phyloP scores from a whole-genome alignment of 1,140 invertebrate genomes.

The Hylyphantes graminicola region DNA sequence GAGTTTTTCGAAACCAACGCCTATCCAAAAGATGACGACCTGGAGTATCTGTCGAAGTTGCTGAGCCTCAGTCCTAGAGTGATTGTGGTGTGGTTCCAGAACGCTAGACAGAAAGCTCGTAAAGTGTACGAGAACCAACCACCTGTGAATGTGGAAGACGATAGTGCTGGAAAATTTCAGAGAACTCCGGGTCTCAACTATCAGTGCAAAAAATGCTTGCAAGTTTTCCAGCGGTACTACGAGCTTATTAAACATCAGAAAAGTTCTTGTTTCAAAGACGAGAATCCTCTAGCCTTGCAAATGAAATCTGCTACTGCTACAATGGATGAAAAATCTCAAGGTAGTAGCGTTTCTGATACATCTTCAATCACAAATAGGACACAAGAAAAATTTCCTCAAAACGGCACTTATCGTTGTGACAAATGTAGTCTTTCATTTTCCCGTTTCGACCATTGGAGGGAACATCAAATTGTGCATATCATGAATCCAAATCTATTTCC shows the following conservation, averaged over 20 bases:
- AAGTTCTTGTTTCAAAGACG: slow-evolving; percentile 93
- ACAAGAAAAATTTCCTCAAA: slow-evolving; percentile 60
- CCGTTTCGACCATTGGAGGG: slow-evolving; percentile 89
- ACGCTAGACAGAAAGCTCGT: slow-evolving; percentile 94
- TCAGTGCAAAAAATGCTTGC: slow-evolving; percentile 97
- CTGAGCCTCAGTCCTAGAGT: slow-evolving; percentile 92
- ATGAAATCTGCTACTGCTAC: slow-evolving; percentile 62
- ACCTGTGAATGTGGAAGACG: slow-evolving; percentile 68
- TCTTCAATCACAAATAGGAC: slow-evolving; percentile 49
- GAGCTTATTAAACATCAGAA: slow-evolving; percentile 99
- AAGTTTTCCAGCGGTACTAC: slow-evolving; percentile 98
- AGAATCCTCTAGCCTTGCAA: slow-evolving; percentile 77
- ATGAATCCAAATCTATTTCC: slow-evolving; percentile 94
- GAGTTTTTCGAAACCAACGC: slow-evolving; percentile 99
- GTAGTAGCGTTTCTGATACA: slow-evolving; percentile 45
- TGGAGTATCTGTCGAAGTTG: slow-evolving; percentile 97
- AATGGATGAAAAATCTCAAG: slow-evolving; percentile 46
- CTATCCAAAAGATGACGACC: slow-evolving; percentile 99
- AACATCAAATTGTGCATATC: slow-evolving; percentile 94
- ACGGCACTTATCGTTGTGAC: slow-evolving; percentile 76
- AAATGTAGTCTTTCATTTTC: slow-evolving; percentile 94
- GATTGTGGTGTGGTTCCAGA: slow-evolving; percentile 98
- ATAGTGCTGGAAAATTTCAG: slow-evolving; percentile 77
- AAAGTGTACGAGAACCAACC: slow-evolving; percentile 98
- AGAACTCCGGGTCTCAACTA: slow-evolving; percentile 96